Evolutionary conservation across 92 coral and sea anemone species (phyloP).

Genomic region (Epizoanthus fatuus): DNA sequence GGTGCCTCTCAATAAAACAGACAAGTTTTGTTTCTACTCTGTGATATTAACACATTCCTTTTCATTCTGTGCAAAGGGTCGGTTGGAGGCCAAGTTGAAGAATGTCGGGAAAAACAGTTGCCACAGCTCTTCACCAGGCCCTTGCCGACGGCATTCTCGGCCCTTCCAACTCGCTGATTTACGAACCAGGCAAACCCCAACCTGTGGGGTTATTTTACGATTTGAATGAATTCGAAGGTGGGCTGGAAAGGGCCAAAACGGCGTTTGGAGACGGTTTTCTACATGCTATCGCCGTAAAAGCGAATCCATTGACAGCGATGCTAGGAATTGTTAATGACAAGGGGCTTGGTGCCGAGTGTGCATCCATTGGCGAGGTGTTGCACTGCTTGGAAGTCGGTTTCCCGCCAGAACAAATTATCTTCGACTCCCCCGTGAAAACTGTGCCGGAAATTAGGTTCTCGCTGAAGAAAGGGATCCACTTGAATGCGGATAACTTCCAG

Average conservation of each 20-base stretch:
- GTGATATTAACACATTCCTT: too few species aligned
- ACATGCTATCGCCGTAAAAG: slow-evolving; percentile 84
- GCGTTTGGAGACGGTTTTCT: slow-evolving; percentile 89
- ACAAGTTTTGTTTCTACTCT: too few species aligned
- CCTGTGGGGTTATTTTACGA: slow-evolving; percentile 92
- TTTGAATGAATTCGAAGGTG: slow-evolving; percentile 87
- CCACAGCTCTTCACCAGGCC: slow-evolving; percentile 44
- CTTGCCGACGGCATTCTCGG: slow-evolving; percentile 81
- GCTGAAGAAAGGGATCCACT: slow-evolving; percentile 81
- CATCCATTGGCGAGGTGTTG: slow-evolving; percentile 92
- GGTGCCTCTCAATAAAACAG: too few species aligned
- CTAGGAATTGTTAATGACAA: slow-evolving; percentile 67
- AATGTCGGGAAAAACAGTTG: slow-evolving; percentile 88
- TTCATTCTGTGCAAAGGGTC: too few species aligned
- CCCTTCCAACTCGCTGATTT: slow-evolving; percentile 57
- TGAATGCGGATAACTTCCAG: slow-evolving; percentile 91
- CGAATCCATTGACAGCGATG: slow-evolving; percentile 87
- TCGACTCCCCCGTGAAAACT: slow-evolving; percentile 92
- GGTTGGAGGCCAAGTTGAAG: too few species aligned
- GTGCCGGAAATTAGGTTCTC: slow-evolving; percentile 86
- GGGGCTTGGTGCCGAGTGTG: slow-evolving; percentile 94
- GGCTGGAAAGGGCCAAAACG: slow-evolving; percentile 72
- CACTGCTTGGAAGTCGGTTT: slow-evolving; percentile 86
- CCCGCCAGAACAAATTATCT: slow-evolving; percentile 84
- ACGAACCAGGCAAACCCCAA: slow-evolving; percentile 72